Evolutionary conservation across 2,113 vertebrate genomes (phyloP).

Genomic region (Clupea harengus): DNA sequence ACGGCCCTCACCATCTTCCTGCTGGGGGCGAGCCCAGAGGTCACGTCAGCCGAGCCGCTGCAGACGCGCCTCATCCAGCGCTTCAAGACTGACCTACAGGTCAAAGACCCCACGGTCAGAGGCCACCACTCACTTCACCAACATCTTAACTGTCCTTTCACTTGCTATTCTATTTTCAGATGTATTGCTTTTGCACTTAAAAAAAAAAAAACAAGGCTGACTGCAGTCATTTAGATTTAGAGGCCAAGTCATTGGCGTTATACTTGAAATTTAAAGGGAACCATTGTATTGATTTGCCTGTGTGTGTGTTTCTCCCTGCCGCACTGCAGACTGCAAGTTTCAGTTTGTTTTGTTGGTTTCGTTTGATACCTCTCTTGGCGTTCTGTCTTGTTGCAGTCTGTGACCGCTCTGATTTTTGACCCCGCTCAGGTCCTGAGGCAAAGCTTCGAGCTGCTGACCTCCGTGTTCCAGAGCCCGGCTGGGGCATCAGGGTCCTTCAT

Average conservation of each 20-base stretch:
- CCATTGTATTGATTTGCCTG: too few relatives aligned
- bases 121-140: neutral
- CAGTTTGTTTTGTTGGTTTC: neutral
- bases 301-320: neutral
- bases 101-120: constrained; percentile 83
- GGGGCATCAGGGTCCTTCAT: constrained; percentile 81
- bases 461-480: constrained; percentile 83
- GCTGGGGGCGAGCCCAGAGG: constrained; percentile 79
- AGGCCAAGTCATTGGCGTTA: too few relatives aligned
- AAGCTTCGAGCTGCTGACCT: constrained; percentile 82
- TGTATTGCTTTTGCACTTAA: neutral
- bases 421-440: constrained; percentile 76
- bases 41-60: constrained; percentile 75
- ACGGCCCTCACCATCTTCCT: constrained; percentile 84
- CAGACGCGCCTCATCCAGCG: constrained; percentile 76
- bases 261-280: too few relatives aligned
- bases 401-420: neutral
- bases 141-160: neutral
- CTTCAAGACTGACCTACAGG: constrained; percentile 76
- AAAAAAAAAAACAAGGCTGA: too few relatives aligned
- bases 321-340: too few relatives aligned
- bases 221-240: too few relatives aligned
- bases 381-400: neutral
- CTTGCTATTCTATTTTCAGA: neutral
- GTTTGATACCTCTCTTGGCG: neutral